Percentiles rank a stretch among this genome's conserved stretches.
Evolutionary conservation across 2,888 invertebrate genomes (phyloP).

Genomic region (Drosophila neonasuta): DNA sequence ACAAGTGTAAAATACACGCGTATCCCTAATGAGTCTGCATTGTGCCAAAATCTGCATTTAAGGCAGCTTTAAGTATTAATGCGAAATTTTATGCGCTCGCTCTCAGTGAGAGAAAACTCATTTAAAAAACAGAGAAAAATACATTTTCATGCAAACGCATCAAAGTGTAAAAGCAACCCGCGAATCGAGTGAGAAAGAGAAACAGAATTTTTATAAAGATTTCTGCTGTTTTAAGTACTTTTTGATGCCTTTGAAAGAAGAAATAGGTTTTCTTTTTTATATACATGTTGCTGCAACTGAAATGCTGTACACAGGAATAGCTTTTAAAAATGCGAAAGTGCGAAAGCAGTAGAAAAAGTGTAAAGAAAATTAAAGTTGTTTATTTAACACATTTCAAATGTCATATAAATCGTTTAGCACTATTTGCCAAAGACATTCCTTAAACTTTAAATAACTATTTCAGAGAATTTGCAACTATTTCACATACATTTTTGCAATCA

Average conservation of each 20-base stretch:
- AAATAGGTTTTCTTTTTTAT: not conserved
- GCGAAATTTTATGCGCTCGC: slow-evolving; percentile 18
- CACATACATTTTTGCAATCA: too few relatives aligned
- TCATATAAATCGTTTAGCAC: too few relatives aligned
- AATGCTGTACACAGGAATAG: not conserved
- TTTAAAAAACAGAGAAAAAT: slow-evolving; percentile 1
- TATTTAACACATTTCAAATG: not conserved
- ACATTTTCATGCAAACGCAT: slow-evolving; percentile 4
- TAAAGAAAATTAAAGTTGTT: not conserved
- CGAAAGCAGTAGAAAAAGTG: not conserved
- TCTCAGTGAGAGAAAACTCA: not conserved
- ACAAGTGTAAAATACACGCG: slow-evolving; percentile 32
- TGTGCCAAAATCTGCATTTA: slow-evolving; percentile 70
- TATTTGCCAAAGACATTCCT: too few relatives aligned
- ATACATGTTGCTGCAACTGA: not conserved
- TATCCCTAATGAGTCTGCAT: slow-evolving; percentile 63
- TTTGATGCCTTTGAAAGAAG: not conserved
- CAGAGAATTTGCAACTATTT: too few relatives aligned
- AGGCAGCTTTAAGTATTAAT: slow-evolving; percentile 50
- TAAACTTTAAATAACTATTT: too few relatives aligned
- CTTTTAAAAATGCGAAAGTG: not conserved
- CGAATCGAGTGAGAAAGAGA: not conserved
- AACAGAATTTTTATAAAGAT: not conserved
- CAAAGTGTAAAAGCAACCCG: slow-evolving; percentile 2
- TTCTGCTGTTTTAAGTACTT: not conserved